Evolutionary conservation across 2,888 invertebrate species (phyloP), one percentile per base, ranked within the genome.

Genomic region (Zaprionus lineosus): DNA sequence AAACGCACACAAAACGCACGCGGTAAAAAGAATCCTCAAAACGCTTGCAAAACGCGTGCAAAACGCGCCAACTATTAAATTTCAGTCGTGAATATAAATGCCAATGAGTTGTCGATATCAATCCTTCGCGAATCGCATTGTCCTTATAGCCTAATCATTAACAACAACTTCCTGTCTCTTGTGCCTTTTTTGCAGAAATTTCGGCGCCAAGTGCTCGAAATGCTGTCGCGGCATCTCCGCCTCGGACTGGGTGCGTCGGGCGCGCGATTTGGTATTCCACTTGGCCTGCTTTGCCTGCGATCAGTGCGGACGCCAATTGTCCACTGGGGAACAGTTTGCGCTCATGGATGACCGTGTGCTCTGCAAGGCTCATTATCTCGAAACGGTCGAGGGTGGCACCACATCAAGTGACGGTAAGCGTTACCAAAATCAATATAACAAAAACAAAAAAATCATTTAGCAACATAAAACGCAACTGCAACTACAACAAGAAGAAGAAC

Each of bases 221-320:
- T 99, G 99, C 91, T 94, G 95, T 79, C 94, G 98, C 47, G 94
- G 95, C 78, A 97, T 99, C 87, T 96, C 97, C 11, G 94, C 98
- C 11, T 96, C 97, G 34, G 99, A 99, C 91, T 99, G 99, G 99
- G 98, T 99, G 86, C 93, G 99, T 65, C 94, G 97, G 88, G 99
- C 99, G 24, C 92, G 96, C 46, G 96, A 96, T 87, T 94, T 96
- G 90, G 97, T 99, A 21, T 99, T 98, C 91, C 99, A 99, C 91
- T 92, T 99, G 89, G 99, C 99, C 39, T 99, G 99, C 91, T 99
- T 99, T 91, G 98, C 98, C 12, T 99, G 99, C 91, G 98, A 98
- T 90, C 96, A 97, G 58, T 97, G 97, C 90, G 96, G 97, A 81
- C 93, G 97, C 21, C 97, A 97, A 91, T 92, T 97, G 58, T 96